Evolutionary conservation across 2,888 invertebrate species (phyloP).

Genomic region (Nomada fucata): DNA sequence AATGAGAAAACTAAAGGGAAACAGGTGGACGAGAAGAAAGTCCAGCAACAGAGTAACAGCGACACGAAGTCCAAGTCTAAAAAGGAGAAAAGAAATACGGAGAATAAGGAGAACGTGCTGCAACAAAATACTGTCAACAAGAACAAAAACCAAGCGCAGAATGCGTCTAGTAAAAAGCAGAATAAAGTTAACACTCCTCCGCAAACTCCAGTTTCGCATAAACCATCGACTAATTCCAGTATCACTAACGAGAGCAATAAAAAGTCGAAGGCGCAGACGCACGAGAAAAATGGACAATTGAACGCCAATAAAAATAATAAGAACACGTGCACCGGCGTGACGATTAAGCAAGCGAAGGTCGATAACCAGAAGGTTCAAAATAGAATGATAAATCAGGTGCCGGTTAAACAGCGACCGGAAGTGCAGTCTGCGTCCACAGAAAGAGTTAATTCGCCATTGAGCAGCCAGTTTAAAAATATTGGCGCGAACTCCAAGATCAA

Average conservation of each 20-base stretch:
- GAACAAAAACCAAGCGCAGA: constrained; percentile 67
- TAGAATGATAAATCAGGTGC: constrained; percentile 57
- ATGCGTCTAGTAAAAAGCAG: constrained; percentile 65
- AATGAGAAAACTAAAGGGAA: constrained; percentile 77
- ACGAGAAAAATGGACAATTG: constrained; percentile 56
- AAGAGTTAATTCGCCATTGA: constrained; percentile 71
- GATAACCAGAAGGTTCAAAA: constrained; percentile 73
- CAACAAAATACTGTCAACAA: constrained; percentile 72
- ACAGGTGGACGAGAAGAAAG: constrained; percentile 67
- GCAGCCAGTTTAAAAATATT: constrained; percentile 78
- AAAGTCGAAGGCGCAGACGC: constrained; percentile 61
- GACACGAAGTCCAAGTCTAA: constrained; percentile 78
- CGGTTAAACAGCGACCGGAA: constrained; percentile 67
- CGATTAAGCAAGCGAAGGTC: constrained; percentile 64
- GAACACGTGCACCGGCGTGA: neutral
- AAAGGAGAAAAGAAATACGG: constrained; percentile 80
- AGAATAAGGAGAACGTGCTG: constrained; percentile 78
- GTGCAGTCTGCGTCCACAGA: constrained; percentile 62
- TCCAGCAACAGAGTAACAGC: constrained; percentile 65
- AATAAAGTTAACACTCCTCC: constrained; percentile 59
- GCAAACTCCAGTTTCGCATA: constrained; percentile 58
- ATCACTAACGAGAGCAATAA: constrained; percentile 42
- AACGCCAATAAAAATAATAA: constrained; percentile 34
- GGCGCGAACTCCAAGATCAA: constrained; percentile 77
- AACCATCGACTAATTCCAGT: constrained; percentile 45